These are phyloP conservation scores for Carterocephalus palaemon DNA, from an alignment of 2,888 invertebrate species.

Conservation along the genomic window DNA sequence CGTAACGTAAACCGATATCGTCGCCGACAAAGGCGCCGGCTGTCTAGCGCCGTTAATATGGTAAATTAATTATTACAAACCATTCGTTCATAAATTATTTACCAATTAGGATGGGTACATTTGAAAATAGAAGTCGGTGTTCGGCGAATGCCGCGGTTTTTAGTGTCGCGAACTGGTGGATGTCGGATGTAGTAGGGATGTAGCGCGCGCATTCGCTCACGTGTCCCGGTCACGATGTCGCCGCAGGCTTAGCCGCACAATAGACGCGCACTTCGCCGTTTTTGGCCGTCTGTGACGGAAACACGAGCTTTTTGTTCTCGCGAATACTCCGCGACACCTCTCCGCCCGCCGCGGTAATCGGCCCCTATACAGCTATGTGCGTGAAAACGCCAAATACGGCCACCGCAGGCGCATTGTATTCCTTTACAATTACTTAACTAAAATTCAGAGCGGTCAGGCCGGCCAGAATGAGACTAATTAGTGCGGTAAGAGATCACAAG, in stretches of 20 bases:
- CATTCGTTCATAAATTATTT: conserved; percentile 62
- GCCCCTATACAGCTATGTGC: conserved; percentile 31
- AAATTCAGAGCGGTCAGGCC: conserved; percentile 17
- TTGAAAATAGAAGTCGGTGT: conserved; percentile 40
- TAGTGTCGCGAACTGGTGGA: conserved; percentile 13
- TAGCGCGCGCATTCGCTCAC: conserved; percentile 54
- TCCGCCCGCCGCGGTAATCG: conserved; percentile 42
- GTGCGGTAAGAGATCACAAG: conserved; percentile 69
- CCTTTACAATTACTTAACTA: conserved; percentile 23
- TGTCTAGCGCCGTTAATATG: conserved; percentile 73
- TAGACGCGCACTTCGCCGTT: conserved; percentile 52
- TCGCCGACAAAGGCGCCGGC: conserved; percentile 69
- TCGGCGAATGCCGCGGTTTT: conserved; percentile 14
- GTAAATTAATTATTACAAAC: conserved; percentile 77
- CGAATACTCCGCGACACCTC: conserved; percentile 62
- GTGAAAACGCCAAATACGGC: conserved; percentile 37
- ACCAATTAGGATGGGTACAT: conserved; percentile 51
- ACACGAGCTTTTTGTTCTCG: conserved; percentile 53
- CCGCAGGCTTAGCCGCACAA: conserved; percentile 51
- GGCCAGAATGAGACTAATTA: conserved; percentile 43
- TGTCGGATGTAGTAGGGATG: no score
- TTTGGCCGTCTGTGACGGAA: conserved; percentile 57
- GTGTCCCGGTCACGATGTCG: conserved; percentile 40
- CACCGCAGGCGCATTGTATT: conserved; percentile 29
- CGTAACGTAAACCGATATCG: conserved; percentile 64